phyloP scores from a whole-genome alignment of 2,113 vertebrate genomes.

The Choloepus hoffmanni region DNA sequence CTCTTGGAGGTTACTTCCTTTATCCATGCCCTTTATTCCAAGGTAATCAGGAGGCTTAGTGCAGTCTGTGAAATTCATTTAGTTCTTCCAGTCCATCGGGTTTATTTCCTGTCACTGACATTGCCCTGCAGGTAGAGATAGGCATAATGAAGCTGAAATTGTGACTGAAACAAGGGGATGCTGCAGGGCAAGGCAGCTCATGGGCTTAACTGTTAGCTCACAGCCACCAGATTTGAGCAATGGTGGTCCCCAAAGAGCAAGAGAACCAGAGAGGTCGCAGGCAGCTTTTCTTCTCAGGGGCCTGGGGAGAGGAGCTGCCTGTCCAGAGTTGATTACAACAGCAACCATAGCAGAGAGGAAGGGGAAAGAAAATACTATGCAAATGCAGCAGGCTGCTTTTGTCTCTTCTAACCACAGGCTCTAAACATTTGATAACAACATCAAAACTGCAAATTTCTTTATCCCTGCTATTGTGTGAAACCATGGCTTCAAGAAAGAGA shows the following conservation, averaged over 20 bases:
- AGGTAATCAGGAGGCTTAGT: not conserved
- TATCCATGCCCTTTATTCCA: conserved; percentile 38
- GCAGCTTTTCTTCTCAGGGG: not conserved
- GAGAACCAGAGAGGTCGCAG: not conserved
- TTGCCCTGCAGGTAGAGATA: not conserved
- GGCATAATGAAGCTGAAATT: conserved; percentile 14
- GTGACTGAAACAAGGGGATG: not conserved
- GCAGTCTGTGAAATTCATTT: not conserved
- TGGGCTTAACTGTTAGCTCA: not conserved
- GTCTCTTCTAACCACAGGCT: conserved; percentile 26
- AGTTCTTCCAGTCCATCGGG: not conserved
- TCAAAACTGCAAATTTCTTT: conserved; percentile 52
- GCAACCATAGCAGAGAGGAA: not conserved
- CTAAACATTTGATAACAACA: conserved; percentile 66
- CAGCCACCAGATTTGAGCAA: not conserved
- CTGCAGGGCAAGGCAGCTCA: not conserved
- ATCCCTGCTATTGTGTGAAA: conserved; percentile 64
- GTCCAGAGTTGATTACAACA: not conserved
- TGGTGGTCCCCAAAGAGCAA: not conserved
- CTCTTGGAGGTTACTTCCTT: not conserved
- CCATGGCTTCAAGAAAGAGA: conserved; percentile 50
- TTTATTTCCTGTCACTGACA: not conserved
- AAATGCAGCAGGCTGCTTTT: conserved; percentile 42
- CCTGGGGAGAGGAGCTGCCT: not conserved
- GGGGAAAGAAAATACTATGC: not conserved